phyloP scores from a whole-genome alignment of 1,140 invertebrate species.

The Scaptomyza hsui region DNA sequence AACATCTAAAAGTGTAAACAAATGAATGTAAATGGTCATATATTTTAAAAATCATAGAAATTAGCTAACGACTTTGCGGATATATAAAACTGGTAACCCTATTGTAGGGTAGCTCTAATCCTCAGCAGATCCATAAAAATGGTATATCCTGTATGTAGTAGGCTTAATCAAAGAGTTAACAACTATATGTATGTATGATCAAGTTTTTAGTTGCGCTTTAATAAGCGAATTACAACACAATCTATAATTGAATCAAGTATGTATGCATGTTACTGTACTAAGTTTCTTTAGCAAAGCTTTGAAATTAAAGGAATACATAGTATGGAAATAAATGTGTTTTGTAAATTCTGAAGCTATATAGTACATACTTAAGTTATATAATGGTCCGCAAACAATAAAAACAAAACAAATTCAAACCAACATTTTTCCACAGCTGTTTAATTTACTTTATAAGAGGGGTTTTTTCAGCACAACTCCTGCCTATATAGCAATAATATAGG shows the following conservation, averaged over 20 bases:
- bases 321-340: neutral
- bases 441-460: too few species aligned
- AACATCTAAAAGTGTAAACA: constrained; percentile 52
- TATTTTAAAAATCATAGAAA: constrained; percentile 45
- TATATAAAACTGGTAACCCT: neutral
- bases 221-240: too few species aligned
- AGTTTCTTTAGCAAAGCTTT: neutral
- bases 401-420: neutral
- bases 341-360: neutral
- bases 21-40: constrained; percentile 71
- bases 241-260: too few species aligned
- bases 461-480: too few species aligned
- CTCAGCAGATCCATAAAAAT: neutral
- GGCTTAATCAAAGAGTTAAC: neutral
- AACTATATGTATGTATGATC: neutral
- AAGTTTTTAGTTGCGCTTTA: too few species aligned
- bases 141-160: constrained; percentile 4
- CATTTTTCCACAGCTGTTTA: too few species aligned
- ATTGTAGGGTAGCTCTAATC: neutral
- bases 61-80: constrained; percentile 23
- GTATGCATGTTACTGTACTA: neutral
- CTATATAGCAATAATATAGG: neutral
- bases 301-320: neutral
- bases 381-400: constrained; percentile 1
- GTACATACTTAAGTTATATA: neutral